phyloP scores from a whole-genome alignment of 2,113 vertebrate genomes.

The Gracilinanus agilis region DNA sequence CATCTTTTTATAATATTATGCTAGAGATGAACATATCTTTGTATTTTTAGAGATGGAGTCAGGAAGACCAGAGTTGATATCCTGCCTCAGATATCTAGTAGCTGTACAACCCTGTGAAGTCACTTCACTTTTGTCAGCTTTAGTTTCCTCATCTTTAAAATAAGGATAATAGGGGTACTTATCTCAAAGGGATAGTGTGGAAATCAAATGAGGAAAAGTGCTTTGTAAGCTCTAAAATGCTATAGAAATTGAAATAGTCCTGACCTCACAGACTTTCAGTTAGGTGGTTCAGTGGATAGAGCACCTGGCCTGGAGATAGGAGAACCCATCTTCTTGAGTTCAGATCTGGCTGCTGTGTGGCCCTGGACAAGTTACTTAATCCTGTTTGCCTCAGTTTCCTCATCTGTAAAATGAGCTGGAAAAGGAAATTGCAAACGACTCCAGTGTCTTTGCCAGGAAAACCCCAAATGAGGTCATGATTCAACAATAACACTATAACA shows the following conservation, averaged over 20 bases:
- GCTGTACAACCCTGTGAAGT: no score
- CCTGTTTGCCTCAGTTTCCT: no score
- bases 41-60: neutral
- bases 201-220: neutral
- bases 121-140: neutral
- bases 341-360: no score
- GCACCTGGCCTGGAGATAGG: no score
- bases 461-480: no score
- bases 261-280: neutral
- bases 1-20: neutral
- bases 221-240: neutral
- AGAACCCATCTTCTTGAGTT: no score
- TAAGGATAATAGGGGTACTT: neutral
- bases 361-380: no score
- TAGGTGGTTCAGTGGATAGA: neutral
- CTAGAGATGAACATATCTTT: neutral
- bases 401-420: no score
- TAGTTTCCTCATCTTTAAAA: neutral
- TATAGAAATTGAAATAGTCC: neutral
- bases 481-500: no score
- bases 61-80: neutral
- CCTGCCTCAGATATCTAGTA: neutral
- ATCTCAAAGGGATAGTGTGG: neutral
- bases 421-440: no score
- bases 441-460: no score